Evolutionary conservation across 2,797 vertebrate species (phyloP), one percentile per base, ranked within the genome.

Genomic region (Antennarius maculatus): DNA sequence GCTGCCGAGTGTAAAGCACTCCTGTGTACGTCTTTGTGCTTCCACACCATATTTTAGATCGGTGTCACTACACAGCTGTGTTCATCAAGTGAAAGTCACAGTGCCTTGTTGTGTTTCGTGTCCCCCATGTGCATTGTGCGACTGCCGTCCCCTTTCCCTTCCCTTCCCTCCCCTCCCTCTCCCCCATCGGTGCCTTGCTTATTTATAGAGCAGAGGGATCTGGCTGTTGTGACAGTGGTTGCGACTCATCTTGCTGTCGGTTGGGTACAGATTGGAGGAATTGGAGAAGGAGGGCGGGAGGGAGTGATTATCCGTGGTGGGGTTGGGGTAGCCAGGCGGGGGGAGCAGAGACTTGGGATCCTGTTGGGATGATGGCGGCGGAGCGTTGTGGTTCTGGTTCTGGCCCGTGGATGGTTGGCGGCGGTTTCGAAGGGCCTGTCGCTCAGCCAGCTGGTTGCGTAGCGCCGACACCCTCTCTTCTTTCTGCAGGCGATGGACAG

Each of bases 141-240:
- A 57, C 67, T 4, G 17, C 18, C 34, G 5, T 23, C 12, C 10
- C 37, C 15, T 23, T 23, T 17, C 10, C 10, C 1, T 27, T 13
- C 29, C 16, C 39, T n/a, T n/a, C 7, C 10, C 14, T 18, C n/a
- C 8, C 15, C 5, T 17, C 10, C 10, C 1, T 27, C 15, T 27
- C 16, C 39, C 12, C n/a, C 17, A 16, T 28, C 64, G 5, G 9
- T 17, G 37, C 27, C 17, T 16, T 3, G 17, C 60, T 94, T 93
- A 97, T 82, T 98, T 98, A 71, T 97, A 97, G 68, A 98, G 95
- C 71, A 97, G 93, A 7, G 96, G 96, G 74, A 98, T 95, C 23
- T 95, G 94, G 90, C 96, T 96, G 66, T 95, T 93, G 61, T 97
- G 95, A 85, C 96, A 97, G 90, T 95, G 96, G 90, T 95, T 96